A percentile compares a stretch with the other conserved stretches of the same genome.
Conservation (phyloP, 2,888 invertebrate species). For the Himalopsyche kuldschensis region DNA sequence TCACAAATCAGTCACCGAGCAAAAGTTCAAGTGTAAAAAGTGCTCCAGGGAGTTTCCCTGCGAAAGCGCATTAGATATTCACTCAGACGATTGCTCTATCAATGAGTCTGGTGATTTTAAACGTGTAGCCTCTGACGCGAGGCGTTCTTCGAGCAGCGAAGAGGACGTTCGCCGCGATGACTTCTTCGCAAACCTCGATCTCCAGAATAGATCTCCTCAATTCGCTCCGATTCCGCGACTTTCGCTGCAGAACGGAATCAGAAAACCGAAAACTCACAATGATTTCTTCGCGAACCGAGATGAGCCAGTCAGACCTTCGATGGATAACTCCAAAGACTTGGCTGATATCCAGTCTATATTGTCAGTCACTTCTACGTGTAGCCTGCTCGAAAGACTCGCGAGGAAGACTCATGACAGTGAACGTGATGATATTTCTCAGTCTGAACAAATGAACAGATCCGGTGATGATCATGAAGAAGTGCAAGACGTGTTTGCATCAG, state of each 20-base stretch:
- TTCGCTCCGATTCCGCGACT: slow-evolving; percentile 50
- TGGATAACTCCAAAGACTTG: slow-evolving; percentile 70
- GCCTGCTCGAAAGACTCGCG: slow-evolving; percentile 66
- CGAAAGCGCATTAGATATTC: slow-evolving; percentile 67
- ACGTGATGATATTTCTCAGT: slow-evolving; percentile 47
- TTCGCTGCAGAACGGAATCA: slow-evolving; percentile 52
- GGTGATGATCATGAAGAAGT: slow-evolving; percentile 70
- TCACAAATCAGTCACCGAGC: slow-evolving; percentile 62
- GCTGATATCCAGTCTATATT: slow-evolving; percentile 86
- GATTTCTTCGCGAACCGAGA: slow-evolving; percentile 45
- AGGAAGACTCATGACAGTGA: slow-evolving; percentile 52
- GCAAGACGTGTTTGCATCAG: slow-evolving; percentile 81
- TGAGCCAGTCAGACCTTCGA: slow-evolving; percentile 52
- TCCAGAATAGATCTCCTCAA: slow-evolving; percentile 69
- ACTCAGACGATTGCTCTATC: slow-evolving; percentile 57
- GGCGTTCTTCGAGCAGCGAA: slow-evolving; percentile 48
- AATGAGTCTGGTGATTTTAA: slow-evolving; percentile 42
- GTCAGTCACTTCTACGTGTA: slow-evolving; percentile 72
- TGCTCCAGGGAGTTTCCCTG: slow-evolving; percentile 74
- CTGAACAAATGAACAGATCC: slow-evolving; percentile 51
- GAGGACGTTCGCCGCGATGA: slow-evolving; percentile 71
- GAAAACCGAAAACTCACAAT: slow-evolving; percentile 53
- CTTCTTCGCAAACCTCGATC: slow-evolving; percentile 79
- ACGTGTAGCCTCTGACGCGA: slow-evolving; percentile 39
- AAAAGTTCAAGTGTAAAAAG: slow-evolving; percentile 70